Evolutionary conservation across 2,113 vertebrate species (phyloP).

Genomic region (Collichthys lucidus): DNA sequence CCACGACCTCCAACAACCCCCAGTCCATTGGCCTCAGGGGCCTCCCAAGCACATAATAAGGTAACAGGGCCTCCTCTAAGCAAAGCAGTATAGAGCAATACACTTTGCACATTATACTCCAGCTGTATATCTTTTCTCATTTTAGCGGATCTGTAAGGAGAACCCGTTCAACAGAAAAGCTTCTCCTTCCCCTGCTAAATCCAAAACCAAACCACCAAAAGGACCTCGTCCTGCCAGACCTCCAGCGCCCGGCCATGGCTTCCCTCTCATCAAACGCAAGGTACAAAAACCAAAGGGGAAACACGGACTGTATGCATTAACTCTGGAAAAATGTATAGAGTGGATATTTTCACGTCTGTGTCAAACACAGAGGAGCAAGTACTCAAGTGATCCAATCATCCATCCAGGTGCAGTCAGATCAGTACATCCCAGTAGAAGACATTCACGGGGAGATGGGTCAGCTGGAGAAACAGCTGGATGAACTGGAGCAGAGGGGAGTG

Average conservation of each 20-base stretch:
- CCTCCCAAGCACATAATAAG: slow-evolving; percentile 69
- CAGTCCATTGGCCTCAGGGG: slow-evolving; percentile 70
- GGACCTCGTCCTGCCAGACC: slow-evolving; percentile 92
- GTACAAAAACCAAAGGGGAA: slow-evolving; percentile 70
- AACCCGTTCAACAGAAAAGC: slow-evolving; percentile 97
- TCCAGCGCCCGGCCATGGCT: slow-evolving; percentile 95
- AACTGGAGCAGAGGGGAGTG: slow-evolving; percentile 93
- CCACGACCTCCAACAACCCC: slow-evolving; percentile 66
- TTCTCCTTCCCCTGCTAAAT: slow-evolving; percentile 83
- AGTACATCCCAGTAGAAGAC: slow-evolving; percentile 95
- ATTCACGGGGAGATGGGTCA: slow-evolving; percentile 93
- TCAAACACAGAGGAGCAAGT: slow-evolving; percentile 89
- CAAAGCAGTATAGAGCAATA: not conserved
- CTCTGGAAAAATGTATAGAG: not conserved
- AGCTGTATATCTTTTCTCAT: not conserved
- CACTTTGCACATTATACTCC: not conserved
- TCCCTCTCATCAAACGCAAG: slow-evolving; percentile 98
- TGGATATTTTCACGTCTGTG: not conserved
- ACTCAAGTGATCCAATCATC: slow-evolving; percentile 14
- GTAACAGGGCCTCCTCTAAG: slow-evolving; percentile 46
- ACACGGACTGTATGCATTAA: not conserved
- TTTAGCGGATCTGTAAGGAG: slow-evolving; percentile 95
- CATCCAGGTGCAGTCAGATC: slow-evolving; percentile 94
- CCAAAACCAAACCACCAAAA: slow-evolving; percentile 85
- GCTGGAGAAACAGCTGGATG: slow-evolving; percentile 93